phyloP scores from a whole-genome alignment of 1,140 invertebrate species.

The Cephus cinctus region DNA sequence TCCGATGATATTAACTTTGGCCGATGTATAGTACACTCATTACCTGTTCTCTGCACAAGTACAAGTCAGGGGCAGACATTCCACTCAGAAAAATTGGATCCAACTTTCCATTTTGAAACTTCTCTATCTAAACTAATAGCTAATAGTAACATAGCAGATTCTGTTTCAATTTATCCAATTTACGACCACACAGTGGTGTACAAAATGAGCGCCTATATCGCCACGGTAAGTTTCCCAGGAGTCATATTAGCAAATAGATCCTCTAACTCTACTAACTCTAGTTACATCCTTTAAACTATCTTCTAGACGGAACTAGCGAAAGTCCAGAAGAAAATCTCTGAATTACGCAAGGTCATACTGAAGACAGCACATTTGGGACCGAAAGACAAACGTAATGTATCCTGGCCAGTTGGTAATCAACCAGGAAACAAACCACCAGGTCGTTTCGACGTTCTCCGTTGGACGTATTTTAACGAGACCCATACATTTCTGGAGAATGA shows the following conservation, averaged over 20 bases:
- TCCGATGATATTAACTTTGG: constrained; percentile 81
- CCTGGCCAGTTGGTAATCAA: constrained; percentile 82
- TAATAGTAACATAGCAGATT: constrained; percentile 48
- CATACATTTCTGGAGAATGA: constrained; percentile 76
- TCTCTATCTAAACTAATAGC: constrained; percentile 46
- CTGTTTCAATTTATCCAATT: constrained; percentile 67
- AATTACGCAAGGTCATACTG: constrained; percentile 50
- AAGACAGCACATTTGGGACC: constrained; percentile 49
- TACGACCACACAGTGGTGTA: constrained; percentile 65
- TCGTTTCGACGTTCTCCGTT: constrained; percentile 83
- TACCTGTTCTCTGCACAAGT: constrained; percentile 62
- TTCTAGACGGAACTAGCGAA: constrained; percentile 55
- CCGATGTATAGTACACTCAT: constrained; percentile 73
- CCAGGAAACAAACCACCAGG: constrained; percentile 65
- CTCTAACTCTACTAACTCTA: constrained; percentile 10
- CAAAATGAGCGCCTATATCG: constrained; percentile 70
- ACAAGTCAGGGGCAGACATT: constrained; percentile 59
- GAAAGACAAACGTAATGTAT: constrained; percentile 52
- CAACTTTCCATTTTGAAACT: constrained; percentile 55
- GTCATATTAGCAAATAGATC: not conserved
- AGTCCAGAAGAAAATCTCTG: constrained; percentile 55
- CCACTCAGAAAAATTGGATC: constrained; percentile 55
- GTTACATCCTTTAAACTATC: not conserved
- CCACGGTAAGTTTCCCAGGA: constrained; percentile 55
- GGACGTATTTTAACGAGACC: constrained; percentile 82